phyloP scores from a whole-genome alignment of 92 coral and sea anemone species.

The Phenganax stokvisi region DNA sequence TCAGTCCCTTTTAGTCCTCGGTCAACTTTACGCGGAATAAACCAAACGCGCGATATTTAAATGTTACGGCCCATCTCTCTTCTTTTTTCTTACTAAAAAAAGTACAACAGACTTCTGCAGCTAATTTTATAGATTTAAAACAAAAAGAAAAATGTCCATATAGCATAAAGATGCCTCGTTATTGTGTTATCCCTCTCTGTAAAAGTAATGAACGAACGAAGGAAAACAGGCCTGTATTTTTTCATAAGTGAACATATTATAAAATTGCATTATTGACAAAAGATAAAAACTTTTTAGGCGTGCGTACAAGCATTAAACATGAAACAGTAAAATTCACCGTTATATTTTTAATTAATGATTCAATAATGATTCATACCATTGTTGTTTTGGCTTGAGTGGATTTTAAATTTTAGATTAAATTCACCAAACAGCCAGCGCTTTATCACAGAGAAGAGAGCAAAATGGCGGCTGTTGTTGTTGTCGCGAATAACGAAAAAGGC shows the following conservation, averaged over 20 bases:
- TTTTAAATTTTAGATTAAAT: slow-evolving; percentile 29
- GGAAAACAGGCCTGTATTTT: slow-evolving; percentile 21
- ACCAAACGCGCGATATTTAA: too few species aligned
- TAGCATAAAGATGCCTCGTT: slow-evolving; percentile 10
- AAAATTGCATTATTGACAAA: background rate
- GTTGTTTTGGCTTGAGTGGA: background rate
- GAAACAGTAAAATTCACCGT: background rate
- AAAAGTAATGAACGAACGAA: background rate
- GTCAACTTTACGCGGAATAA: too few species aligned
- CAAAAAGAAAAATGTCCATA: too few species aligned
- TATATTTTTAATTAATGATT: background rate
- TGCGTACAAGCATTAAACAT: too few species aligned
- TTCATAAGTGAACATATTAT: slow-evolving; percentile 2
- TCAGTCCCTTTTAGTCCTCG: too few species aligned
- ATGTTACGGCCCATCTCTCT: too few species aligned
- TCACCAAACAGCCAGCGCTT: background rate
- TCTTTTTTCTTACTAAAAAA: too few species aligned
- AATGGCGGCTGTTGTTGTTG: slow-evolving; percentile 13
- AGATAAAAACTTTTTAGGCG: background rate
- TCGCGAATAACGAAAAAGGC: slow-evolving; percentile 1
- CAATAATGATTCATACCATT: background rate
- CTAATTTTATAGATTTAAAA: too few species aligned
- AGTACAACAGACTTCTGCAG: too few species aligned
- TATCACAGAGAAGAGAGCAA: slow-evolving; percentile 16
- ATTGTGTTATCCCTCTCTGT: background rate